Evolutionary conservation across 2,113 vertebrate genomes (phyloP).

Genomic region (Antennarius striatus): DNA sequence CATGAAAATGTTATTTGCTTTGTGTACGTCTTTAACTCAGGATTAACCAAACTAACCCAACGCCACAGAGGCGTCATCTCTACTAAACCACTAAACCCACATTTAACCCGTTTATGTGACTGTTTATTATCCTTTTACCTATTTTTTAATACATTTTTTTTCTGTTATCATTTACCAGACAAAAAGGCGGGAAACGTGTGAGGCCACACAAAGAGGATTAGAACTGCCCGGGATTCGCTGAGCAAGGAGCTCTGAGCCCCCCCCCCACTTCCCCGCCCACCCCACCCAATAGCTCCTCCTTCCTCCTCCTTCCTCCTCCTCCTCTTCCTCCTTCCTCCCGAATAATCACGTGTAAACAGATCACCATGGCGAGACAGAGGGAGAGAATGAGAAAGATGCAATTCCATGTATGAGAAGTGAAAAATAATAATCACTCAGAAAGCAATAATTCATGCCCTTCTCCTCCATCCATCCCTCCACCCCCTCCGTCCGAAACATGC

Average conservation of each 20-base stretch:
- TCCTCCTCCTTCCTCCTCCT: conserved; percentile 7
- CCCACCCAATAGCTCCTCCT: conserved; percentile 8
- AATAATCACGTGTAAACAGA: conserved; percentile 75
- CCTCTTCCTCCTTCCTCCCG: conserved; percentile 33
- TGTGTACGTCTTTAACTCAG: conserved; percentile 34
- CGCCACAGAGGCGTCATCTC: conserved; percentile 23
- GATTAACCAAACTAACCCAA: conserved; percentile 25
- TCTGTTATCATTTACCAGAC: conserved; percentile 85
- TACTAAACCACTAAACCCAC: conserved; percentile 62
- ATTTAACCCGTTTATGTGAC: conserved; percentile 45
- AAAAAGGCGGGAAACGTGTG: conserved; percentile 85
- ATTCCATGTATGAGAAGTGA: conserved; percentile 73
- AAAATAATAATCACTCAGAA: conserved; percentile 73
- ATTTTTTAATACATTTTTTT: conserved; percentile 78
- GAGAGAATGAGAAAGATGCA: conserved; percentile 63
- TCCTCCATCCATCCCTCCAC: conserved; percentile 4
- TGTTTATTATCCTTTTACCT: conserved; percentile 33
- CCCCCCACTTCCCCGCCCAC: conserved; percentile 16
- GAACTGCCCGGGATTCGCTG: conserved; percentile 81
- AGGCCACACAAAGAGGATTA: conserved; percentile 83
- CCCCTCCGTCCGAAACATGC: conserved; percentile 36
- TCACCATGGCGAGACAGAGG: conserved; percentile 70
- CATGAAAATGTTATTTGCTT: conserved; percentile 32
- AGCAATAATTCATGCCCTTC: conserved; percentile 80
- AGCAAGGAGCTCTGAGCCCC: conserved; percentile 79